phyloP scores from a whole-genome alignment of 2,113 vertebrate genomes.

The Columba janthina region DNA sequence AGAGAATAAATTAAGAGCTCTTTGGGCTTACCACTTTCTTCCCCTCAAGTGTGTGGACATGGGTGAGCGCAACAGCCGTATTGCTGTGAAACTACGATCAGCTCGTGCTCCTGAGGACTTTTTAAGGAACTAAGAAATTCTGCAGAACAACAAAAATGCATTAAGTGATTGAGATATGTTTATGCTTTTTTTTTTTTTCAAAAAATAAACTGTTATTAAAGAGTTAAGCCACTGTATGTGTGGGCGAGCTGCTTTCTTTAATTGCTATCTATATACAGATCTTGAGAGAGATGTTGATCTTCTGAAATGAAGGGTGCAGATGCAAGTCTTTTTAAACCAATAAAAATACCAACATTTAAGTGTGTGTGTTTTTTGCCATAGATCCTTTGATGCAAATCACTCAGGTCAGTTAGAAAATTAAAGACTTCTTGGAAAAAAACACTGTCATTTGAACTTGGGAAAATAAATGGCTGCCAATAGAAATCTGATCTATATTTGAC shows the following conservation, averaged over 20 bases:
- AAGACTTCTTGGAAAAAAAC: slow-evolving; percentile 65
- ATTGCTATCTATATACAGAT: slow-evolving; percentile 68
- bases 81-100: not conserved
- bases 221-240: slow-evolving; percentile 64
- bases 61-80: not conserved
- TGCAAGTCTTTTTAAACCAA: slow-evolving; percentile 72
- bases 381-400: slow-evolving; percentile 68
- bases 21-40: not conserved
- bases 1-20: not conserved
- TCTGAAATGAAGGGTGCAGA: slow-evolving; percentile 70
- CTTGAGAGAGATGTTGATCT: slow-evolving; percentile 59
- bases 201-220: slow-evolving; percentile 65
- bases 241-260: slow-evolving; percentile 66
- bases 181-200: not conserved
- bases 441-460: slow-evolving; percentile 62
- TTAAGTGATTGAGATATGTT: not conserved
- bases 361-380: not conserved
- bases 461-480: slow-evolving; percentile 43
- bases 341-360: slow-evolving; percentile 50
- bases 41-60: rapidly evolving
- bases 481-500: slow-evolving; percentile 50
- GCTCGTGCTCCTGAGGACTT: not conserved
- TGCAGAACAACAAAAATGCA: not conserved
- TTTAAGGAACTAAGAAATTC: not conserved
- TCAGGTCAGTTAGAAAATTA: slow-evolving; percentile 71